A percentile compares a stretch with the other conserved stretches of the same genome.
Evolutionary conservation across 2,113 vertebrate genomes (phyloP).

Genomic region (Nansenia antarctica): DNA sequence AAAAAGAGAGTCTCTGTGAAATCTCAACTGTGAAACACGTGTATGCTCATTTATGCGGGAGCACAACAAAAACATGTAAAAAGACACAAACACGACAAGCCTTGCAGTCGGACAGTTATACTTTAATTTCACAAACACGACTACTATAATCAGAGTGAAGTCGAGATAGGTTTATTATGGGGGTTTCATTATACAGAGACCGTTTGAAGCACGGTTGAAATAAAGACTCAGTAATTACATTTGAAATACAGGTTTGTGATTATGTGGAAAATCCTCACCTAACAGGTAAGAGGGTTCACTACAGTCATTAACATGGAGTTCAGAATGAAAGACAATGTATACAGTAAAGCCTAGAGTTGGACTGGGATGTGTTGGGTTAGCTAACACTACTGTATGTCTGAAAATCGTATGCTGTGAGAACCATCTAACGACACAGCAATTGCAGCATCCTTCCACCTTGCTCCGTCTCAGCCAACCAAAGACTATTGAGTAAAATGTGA

Average conservation of each 20-base stretch:
- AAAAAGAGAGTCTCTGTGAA: slow-evolving; percentile 17
- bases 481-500: background rate
- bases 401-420: too few relatives aligned
- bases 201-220: slow-evolving; percentile 58
- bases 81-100: slow-evolving; percentile 34
- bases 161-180: slow-evolving; percentile 31
- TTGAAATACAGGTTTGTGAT: slow-evolving; percentile 55
- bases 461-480: background rate
- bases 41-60: slow-evolving; percentile 24
- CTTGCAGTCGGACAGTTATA: slow-evolving; percentile 40
- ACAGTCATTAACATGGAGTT: slow-evolving; percentile 35
- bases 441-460: background rate
- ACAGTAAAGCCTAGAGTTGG: background rate
- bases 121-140: slow-evolving; percentile 54
- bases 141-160: slow-evolving; percentile 55
- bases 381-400: too few relatives aligned
- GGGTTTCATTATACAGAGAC: slow-evolving; percentile 29
- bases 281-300: slow-evolving; percentile 34
- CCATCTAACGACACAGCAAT: too few relatives aligned
- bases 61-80: slow-evolving; percentile 31
- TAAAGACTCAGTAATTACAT: slow-evolving; percentile 64
- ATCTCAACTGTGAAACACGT: slow-evolving; percentile 5
- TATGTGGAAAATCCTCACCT: slow-evolving; percentile 63
- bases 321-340: slow-evolving; percentile 1
- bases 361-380: background rate